Conservation (phyloP, 2,888 invertebrate species). For the Athetis lepigone region DNA sequence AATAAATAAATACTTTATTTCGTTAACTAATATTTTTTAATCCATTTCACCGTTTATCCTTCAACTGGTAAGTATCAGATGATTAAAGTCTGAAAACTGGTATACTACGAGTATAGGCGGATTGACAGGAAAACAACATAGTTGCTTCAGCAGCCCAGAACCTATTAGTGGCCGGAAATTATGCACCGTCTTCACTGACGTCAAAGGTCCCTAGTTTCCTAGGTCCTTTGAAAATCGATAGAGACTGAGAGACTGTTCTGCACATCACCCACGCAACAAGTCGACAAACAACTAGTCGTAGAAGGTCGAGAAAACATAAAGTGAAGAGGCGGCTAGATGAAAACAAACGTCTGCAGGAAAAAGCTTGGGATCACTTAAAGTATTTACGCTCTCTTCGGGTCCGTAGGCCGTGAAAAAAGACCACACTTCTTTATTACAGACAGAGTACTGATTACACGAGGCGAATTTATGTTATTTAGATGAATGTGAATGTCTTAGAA, state of each 20-base stretch:
- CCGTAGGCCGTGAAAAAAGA: slow-evolving; percentile 29
- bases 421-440: slow-evolving; percentile 45
- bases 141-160: slow-evolving; percentile 4
- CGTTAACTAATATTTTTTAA: no score
- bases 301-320: slow-evolving; percentile 40
- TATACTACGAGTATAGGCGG: slow-evolving; percentile 6
- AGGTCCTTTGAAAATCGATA: slow-evolving; percentile 3
- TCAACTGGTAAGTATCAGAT: slow-evolving; percentile 15
- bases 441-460: slow-evolving; percentile 25
- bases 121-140: slow-evolving; percentile 19
- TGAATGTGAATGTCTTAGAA: background rate
- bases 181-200: slow-evolving; percentile 32
- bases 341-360: slow-evolving; percentile 55
- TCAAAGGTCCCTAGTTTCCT: background rate
- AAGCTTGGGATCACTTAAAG: slow-evolving; percentile 46
- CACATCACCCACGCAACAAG: slow-evolving; percentile 47
- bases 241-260: slow-evolving; percentile 8
- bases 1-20: no score
- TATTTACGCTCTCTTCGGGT: slow-evolving; percentile 44
- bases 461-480: slow-evolving; percentile 33
- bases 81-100: slow-evolving; percentile 3
- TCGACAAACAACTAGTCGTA: slow-evolving; percentile 26
- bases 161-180: slow-evolving; percentile 44
- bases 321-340: slow-evolving; percentile 38
- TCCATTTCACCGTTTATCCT: slow-evolving; percentile 7